Conservation (phyloP, 2,113 vertebrate species). For the Ascaphus truei region DNA sequence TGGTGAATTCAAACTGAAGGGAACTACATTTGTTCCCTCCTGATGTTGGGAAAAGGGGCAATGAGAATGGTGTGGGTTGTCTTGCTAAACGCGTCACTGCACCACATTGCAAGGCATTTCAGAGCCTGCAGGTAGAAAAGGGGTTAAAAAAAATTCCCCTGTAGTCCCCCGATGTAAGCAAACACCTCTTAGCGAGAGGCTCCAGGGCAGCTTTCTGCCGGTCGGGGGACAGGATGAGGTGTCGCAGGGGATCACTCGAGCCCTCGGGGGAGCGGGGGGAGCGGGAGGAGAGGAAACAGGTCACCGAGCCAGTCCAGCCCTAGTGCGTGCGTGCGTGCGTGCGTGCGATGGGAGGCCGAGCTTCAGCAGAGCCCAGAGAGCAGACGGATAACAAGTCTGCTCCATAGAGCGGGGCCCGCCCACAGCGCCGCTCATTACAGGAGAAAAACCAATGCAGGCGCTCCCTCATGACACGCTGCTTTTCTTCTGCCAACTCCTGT, state of each 20-base stretch:
- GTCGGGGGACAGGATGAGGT: conserved; percentile 55
- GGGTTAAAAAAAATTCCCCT: no score
- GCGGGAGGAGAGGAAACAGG: conserved; percentile 48
- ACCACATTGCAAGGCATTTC: no score
- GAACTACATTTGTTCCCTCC: no score
- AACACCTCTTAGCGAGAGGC: conserved; percentile 42
- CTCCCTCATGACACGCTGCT: conserved; percentile 75
- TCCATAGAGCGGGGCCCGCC: conserved; percentile 78
- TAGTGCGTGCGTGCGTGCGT: no score
- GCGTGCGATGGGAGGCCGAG: conserved; percentile 39
- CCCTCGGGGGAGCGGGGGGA: conserved; percentile 19
- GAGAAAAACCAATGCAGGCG: conserved; percentile 75
- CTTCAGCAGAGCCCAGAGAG: conserved; percentile 45
- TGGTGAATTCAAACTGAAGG: no score
- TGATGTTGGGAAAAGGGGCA: no score
- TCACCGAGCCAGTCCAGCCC: conserved; percentile 73
- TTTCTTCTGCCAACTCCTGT: conserved; percentile 83
- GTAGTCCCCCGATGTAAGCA: no score
- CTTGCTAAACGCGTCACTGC: no score
- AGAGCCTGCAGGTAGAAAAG: no score
- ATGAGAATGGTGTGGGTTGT: no score
- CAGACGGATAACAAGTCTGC: conserved; percentile 75
- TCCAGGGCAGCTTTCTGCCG: conserved; percentile 38
- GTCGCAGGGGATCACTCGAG: conserved; percentile 46
- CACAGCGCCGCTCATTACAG: conserved; percentile 82